These are phyloP conservation scores for Metopolophium dirhodum DNA, from an alignment of 1,140 invertebrate genomes.

Conservation along the genomic window DNA sequence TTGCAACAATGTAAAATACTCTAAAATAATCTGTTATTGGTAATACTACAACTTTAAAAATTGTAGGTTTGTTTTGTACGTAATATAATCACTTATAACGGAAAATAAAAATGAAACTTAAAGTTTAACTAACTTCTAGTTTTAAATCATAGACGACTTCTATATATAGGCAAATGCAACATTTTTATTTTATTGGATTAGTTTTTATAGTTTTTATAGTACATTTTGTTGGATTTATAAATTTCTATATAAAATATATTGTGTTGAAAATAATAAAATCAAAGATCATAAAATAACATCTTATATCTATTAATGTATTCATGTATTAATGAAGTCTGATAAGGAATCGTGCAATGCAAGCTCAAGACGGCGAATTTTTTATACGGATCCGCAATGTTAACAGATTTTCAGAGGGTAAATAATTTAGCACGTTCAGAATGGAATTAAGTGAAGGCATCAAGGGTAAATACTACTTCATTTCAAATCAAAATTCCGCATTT, in stretches of 20 bases:
- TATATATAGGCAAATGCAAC: not conserved
- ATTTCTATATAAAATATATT: not conserved
- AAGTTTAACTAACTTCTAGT: not conserved
- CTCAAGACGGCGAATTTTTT: not conserved
- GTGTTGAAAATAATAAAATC: not conserved
- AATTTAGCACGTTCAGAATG: conserved; percentile 43
- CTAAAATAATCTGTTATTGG: not conserved
- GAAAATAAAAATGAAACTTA: not conserved
- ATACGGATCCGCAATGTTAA: conserved; percentile 39
- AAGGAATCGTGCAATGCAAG: not conserved
- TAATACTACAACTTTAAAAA: not conserved
- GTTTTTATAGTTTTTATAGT: not conserved
- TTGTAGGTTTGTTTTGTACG: not conserved
- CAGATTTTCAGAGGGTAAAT: conserved; percentile 45
- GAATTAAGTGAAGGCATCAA: conserved; percentile 50
- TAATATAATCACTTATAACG: not conserved
- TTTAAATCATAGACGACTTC: not conserved
- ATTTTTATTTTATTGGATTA: not conserved
- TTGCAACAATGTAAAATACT: not conserved
- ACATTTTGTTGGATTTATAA: not conserved
- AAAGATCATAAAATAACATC: not conserved
- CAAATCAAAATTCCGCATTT: conserved; percentile 51
- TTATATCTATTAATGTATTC: not conserved
- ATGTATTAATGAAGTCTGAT: not conserved
- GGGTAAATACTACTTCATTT: conserved; percentile 30